phyloP scores from a whole-genome alignment of 1,140 invertebrate genomes.

The Vollenhovia emeryi region DNA sequence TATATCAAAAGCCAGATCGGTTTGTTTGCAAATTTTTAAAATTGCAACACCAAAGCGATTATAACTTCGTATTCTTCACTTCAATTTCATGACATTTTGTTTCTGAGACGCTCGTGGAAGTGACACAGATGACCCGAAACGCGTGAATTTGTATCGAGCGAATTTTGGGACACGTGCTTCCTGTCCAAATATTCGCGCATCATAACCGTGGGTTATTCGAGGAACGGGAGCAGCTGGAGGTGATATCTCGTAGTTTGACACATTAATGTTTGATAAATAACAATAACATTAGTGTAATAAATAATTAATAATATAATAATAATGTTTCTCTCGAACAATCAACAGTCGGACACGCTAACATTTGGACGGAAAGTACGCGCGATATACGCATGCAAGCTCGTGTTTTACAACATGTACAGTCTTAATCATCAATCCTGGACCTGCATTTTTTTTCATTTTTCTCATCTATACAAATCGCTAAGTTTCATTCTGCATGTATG shows the following conservation, averaged over 20 bases:
- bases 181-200: conserved; percentile 6
- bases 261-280: neutral
- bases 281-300: neutral
- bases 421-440: too few relatives aligned
- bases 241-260: neutral
- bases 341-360: neutral
- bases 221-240: neutral
- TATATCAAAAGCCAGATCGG: too few relatives aligned
- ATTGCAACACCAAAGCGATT: too few relatives aligned
- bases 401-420: too few relatives aligned
- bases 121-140: neutral
- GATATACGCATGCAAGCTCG: too few relatives aligned
- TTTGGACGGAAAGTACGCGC: neutral
- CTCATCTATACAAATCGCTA: too few relatives aligned
- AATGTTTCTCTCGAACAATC: neutral
- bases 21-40: too few relatives aligned
- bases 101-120: neutral
- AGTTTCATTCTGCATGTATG: too few relatives aligned
- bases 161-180: neutral
- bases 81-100: neutral
- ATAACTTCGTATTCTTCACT: neutral
- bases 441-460: too few relatives aligned
- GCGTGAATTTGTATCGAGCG: neutral
- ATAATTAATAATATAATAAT: conserved; percentile 6
- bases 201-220: neutral